Percentiles rank a stretch among this genome's conserved stretches.
Conservation (phyloP, 2,888 invertebrate species). For the Smittia sp. region DNA sequence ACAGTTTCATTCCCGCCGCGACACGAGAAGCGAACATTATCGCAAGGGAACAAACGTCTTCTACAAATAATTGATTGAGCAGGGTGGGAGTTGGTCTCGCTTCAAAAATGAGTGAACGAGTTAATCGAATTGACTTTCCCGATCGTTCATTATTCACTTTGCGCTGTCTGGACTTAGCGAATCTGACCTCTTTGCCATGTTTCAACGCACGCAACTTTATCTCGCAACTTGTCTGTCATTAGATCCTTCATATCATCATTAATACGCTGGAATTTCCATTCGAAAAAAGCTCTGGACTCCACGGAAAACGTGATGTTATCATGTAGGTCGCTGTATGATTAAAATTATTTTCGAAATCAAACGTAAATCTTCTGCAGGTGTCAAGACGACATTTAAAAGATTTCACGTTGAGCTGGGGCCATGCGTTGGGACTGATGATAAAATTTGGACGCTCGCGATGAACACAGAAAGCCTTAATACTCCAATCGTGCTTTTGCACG, state of each 20-base stretch:
- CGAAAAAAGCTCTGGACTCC: conserved; percentile 5
- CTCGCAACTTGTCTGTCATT: background rate
- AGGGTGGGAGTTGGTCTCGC: no score
- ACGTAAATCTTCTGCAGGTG: background rate
- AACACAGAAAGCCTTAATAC: conserved; percentile 64
- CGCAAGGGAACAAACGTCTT: no score
- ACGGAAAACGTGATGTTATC: conserved; percentile 22
- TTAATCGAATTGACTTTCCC: no score
- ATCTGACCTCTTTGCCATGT: no score
- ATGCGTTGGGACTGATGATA: conserved; percentile 60
- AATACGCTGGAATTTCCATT: conserved; percentile 29
- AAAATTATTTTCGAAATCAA: background rate
- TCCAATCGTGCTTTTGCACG: conserved; percentile 91
- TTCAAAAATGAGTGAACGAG: no score
- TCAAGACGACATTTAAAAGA: conserved; percentile 24
- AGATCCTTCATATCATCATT: background rate
- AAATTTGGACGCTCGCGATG: conserved; percentile 66
- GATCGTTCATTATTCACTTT: no score
- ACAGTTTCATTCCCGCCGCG: no score
- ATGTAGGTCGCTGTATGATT: conserved; percentile 9
- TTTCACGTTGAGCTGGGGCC: conserved; percentile 51
- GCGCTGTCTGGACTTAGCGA: no score
- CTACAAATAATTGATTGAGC: no score
- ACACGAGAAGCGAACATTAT: no score
- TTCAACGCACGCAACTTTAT: background rate